These are phyloP conservation scores for Acanthaster planci DNA, from an alignment of 35 echinoderm and acorn worm species.

Conservation along the genomic window DNA sequence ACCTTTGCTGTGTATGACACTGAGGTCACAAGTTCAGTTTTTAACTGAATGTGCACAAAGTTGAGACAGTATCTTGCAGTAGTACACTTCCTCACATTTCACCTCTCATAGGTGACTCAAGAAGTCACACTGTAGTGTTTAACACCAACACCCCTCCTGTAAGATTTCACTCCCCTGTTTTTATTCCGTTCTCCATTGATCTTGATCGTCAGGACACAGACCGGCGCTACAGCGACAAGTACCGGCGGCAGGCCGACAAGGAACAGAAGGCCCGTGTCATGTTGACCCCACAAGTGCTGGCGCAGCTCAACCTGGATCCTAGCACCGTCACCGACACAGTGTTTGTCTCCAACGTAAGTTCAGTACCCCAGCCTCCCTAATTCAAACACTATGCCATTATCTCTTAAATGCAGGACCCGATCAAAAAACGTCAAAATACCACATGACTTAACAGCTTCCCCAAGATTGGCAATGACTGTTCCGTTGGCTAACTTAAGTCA, in stretches of 20 bases:
- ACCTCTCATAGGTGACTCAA: not conserved
- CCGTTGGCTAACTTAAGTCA: too few relatives aligned
- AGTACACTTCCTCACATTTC: too few relatives aligned
- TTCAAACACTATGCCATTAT: too few relatives aligned
- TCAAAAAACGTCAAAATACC: too few relatives aligned
- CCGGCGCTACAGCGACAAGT: slow-evolving; percentile 78
- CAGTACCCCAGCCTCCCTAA: not conserved
- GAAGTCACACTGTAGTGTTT: not conserved
- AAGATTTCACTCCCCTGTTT: not conserved
- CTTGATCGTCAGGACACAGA: slow-evolving; percentile 68
- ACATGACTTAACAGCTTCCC: too few relatives aligned
- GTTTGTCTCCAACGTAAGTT: slow-evolving; percentile 92
- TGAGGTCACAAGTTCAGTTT: too few relatives aligned
- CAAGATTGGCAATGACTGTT: too few relatives aligned
- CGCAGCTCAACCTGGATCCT: slow-evolving; percentile 74
- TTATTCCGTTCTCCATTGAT: not conserved
- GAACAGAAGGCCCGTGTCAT: slow-evolving; percentile 62
- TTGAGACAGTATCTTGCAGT: too few relatives aligned
- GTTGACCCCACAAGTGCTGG: slow-evolving; percentile 77
- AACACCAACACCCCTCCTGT: not conserved
- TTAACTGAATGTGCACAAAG: not conserved
- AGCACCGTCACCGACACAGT: slow-evolving; percentile 78
- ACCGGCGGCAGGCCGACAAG: slow-evolving; percentile 49
- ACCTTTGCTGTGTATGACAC: too few relatives aligned
- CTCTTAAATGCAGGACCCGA: too few relatives aligned